Evolutionary conservation across 2,888 invertebrate genomes (phyloP).

Genomic region (Monopis laevigella): DNA sequence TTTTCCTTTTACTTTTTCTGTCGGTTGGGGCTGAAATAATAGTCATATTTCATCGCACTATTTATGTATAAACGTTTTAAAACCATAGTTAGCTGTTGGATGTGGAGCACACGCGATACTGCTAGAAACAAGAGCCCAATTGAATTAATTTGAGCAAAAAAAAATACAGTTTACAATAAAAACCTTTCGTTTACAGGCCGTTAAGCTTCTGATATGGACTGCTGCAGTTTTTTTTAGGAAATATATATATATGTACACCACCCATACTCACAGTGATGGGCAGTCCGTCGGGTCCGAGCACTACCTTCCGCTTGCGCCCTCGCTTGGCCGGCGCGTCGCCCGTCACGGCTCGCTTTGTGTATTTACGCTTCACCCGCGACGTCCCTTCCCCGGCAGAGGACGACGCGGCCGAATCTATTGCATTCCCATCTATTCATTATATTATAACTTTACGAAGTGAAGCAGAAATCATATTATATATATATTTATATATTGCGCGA

Average conservation of each 20-base stretch:
- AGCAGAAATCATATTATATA: too few relatives aligned
- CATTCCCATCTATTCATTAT: background rate
- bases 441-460: background rate
- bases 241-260: background rate
- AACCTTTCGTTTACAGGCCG: too few relatives aligned
- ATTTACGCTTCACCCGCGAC: conserved; percentile 50
- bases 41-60: too few relatives aligned
- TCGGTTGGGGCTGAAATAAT: conserved; percentile 28
- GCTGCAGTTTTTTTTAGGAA: too few relatives aligned
- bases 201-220: too few relatives aligned
- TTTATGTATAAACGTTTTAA: too few relatives aligned
- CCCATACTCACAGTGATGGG: background rate
- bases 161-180: too few relatives aligned
- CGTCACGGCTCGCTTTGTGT: conserved; percentile 40
- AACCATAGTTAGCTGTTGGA: too few relatives aligned
- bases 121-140: too few relatives aligned
- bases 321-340: conserved; percentile 13
- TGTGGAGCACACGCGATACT: too few relatives aligned
- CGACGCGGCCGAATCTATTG: conserved; percentile 53
- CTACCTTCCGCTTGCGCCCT: conserved; percentile 13
- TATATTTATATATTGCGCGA: too few relatives aligned
- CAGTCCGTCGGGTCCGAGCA: conserved; percentile 9
- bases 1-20: conserved; percentile 50
- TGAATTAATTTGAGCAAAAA: too few relatives aligned
- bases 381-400: conserved; percentile 49